A percentile compares a stretch with the other conserved stretches of the same genome.
These are phyloP conservation scores for Aldrovandia affinis DNA, from an alignment of 2,797 vertebrate species.

Conservation along the genomic window DNA sequence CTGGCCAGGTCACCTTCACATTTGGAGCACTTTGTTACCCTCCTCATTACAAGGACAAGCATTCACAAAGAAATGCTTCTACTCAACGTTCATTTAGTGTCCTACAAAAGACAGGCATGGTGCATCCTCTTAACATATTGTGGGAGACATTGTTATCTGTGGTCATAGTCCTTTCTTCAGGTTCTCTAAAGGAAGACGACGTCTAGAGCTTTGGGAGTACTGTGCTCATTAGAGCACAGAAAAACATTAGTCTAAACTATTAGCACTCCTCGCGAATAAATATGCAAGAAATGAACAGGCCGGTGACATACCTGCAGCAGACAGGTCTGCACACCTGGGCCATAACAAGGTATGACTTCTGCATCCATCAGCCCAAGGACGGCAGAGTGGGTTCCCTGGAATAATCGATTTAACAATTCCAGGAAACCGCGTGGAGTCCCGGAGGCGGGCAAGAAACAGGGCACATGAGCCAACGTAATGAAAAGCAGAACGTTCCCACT, in stretches of 20 bases:
- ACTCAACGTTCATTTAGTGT: too few relatives aligned
- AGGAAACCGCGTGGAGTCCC: slow-evolving; percentile 46
- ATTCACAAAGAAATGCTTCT: too few relatives aligned
- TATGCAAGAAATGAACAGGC: background rate
- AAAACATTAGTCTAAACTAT: background rate
- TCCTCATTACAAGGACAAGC: too few relatives aligned
- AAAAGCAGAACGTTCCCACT: slow-evolving; percentile 19
- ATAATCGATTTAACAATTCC: slow-evolving; percentile 61
- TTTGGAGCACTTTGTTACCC: too few relatives aligned
- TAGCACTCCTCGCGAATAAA: background rate
- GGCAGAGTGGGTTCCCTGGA: background rate
- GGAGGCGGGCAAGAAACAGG: slow-evolving; percentile 60
- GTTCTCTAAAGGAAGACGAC: background rate
- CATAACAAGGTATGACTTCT: background rate
- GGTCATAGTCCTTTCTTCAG: background rate
- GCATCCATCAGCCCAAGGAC: background rate
- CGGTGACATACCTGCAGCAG: background rate
- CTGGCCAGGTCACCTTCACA: background rate
- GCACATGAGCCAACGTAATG: slow-evolving; percentile 47
- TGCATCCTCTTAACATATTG: too few relatives aligned
- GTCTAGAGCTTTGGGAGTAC: background rate
- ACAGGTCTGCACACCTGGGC: background rate
- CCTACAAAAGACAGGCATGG: too few relatives aligned
- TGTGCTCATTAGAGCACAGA: background rate
- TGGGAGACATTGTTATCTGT: background rate